Evolutionary conservation across 2,888 invertebrate species (phyloP).

Genomic region (Athalia rosae): DNA sequence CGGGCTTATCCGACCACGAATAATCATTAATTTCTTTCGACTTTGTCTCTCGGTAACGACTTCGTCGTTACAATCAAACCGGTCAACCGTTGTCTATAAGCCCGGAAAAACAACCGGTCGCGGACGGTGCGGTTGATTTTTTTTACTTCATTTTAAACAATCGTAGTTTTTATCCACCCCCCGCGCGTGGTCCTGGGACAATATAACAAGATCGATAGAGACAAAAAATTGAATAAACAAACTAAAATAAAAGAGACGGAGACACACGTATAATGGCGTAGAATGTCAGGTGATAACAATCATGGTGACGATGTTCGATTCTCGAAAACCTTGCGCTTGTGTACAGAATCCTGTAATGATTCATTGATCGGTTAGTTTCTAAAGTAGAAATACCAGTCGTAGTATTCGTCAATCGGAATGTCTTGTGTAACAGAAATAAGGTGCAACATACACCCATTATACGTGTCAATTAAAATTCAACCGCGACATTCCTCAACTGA

Average conservation of each 20-base stretch:
- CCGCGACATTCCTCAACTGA: not conserved
- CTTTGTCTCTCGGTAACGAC: not conserved
- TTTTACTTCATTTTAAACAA: too few species aligned
- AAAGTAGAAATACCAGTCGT: slow-evolving; percentile 33
- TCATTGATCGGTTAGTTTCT: slow-evolving; percentile 12
- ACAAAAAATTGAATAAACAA: too few species aligned
- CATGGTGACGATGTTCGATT: slow-evolving; percentile 33
- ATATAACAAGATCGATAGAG: too few species aligned
- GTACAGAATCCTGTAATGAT: slow-evolving; percentile 9
- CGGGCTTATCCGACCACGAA: not conserved
- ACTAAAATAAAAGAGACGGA: not conserved
- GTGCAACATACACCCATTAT: not conserved
- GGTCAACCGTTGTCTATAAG: not conserved
- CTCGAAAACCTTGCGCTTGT: not conserved
- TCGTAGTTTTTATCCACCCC: too few species aligned
- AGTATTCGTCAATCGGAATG: not conserved
- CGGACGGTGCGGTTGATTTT: not conserved
- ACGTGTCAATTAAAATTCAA: slow-evolving; percentile 22
- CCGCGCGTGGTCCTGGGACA: too few species aligned
- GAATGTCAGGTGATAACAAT: slow-evolving; percentile 10
- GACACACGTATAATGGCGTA: not conserved
- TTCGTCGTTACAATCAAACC: not conserved
- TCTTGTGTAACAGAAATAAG: not conserved
- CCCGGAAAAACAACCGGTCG: not conserved
- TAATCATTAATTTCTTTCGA: slow-evolving; percentile 9